phyloP scores from a whole-genome alignment of 2,797 vertebrate species.

The Sarcophilus harrisii region DNA sequence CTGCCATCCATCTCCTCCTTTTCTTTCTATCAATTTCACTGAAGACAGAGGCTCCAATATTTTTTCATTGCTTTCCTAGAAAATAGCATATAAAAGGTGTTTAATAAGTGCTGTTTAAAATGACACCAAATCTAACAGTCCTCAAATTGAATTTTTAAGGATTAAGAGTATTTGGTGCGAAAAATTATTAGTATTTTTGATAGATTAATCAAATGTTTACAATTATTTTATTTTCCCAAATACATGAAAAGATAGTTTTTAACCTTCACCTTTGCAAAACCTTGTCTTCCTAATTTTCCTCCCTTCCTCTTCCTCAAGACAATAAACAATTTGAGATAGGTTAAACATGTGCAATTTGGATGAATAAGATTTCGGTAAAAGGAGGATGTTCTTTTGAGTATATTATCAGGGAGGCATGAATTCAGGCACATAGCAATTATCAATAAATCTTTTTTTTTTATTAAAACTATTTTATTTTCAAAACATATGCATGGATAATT shows the following conservation, averaged over 20 bases:
- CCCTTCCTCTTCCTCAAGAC: too few relatives aligned
- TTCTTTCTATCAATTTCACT: not conserved
- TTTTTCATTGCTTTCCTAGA: not conserved
- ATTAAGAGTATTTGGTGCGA: not conserved
- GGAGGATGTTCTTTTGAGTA: not conserved
- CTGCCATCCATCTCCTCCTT: not conserved
- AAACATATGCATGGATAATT: too few relatives aligned
- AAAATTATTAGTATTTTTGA: too few relatives aligned
- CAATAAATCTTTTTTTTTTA: not conserved
- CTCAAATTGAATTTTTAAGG: not conserved
- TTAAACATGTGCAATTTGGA: too few relatives aligned
- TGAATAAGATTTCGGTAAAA: not conserved
- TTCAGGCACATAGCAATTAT: not conserved
- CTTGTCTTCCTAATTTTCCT: too few relatives aligned
- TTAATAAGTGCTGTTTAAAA: not conserved
- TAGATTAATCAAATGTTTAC: too few relatives aligned
- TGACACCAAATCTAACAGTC: not conserved
- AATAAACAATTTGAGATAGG: too few relatives aligned
- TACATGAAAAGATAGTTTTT: too few relatives aligned
- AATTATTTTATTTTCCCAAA: too few relatives aligned
- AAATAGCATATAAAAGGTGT: not conserved
- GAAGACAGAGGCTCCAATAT: not conserved
- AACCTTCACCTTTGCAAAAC: too few relatives aligned
- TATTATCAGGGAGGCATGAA: not conserved
- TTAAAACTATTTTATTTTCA: too few relatives aligned